Evolutionary conservation across 2,113 vertebrate genomes (phyloP), one percentile per base, ranked within the genome.

Genomic region (Oenanthe oenanthe): DNA sequence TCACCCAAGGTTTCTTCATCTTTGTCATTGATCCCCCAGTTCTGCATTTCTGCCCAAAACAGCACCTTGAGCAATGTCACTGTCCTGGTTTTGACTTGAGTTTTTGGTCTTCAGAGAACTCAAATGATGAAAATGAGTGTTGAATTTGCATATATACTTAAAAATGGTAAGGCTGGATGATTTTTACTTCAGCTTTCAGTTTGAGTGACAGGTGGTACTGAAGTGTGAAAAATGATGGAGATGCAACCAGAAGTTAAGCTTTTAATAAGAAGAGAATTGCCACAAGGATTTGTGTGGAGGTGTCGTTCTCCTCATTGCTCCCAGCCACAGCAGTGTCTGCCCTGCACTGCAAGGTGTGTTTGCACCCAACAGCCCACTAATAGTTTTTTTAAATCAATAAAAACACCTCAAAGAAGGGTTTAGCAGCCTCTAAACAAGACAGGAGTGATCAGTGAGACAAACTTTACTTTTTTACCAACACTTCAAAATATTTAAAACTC

Each of bases 241-340:
- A 79, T 94, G 87, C 91, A 82, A 88, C 21, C 73, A 92, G 89
- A 88, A 95, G 70, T 93, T 91, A 72, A 94, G 93, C 84, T 95
- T 95, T 91, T 75, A 75, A 82, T 88, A 79, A 54, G 58, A 71
- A 78, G 77, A 94, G 84, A 85, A 85, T 81, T 82, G 74, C 86
- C 86, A 87, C 1, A 0, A 72, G 91, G 84, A 50, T 92, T 91
- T 95, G 17, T 18, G 47, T 38, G 73, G 73, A 89, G 74, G 45
- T 95, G 77, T 89, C 62, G 17, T 82, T 92, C 86, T 92, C 84
- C 79, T 91, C 71, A 50, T 76, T 88, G 78, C 75, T 89, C 84
- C 50, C 47, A 73, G 38, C 80, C 84, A 14, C 57, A 53, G 84
- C 72, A 43, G n/a, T 6, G 17, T 42, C 14, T 56, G 51, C 65